phyloP scores from a whole-genome alignment of 2,113 vertebrate species.

The Plestiodon gilberti region DNA sequence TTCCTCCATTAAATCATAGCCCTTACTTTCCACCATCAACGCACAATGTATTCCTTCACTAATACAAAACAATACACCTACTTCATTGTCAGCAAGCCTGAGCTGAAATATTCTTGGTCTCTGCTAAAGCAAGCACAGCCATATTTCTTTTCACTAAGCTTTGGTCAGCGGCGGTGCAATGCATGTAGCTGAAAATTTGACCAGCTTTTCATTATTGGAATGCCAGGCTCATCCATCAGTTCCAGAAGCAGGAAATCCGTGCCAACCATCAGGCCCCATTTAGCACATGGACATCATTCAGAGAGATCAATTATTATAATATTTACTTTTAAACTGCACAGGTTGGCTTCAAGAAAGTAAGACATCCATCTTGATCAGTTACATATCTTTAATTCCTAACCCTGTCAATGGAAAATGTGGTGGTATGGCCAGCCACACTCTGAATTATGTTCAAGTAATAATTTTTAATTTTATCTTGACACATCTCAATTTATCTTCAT shows the following conservation, averaged over 20 bases:
- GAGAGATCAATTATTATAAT: constrained; percentile 74
- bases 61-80: constrained; percentile 31
- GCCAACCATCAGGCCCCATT: constrained; percentile 59
- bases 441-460: constrained; percentile 64
- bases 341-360: constrained; percentile 61
- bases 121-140: neutral
- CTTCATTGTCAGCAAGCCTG: constrained; percentile 27
- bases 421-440: constrained; percentile 40
- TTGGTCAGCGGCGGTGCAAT: constrained; percentile 32
- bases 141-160: constrained; percentile 32
- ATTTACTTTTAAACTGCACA: constrained; percentile 70
- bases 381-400: constrained; percentile 65
- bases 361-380: constrained; percentile 73
- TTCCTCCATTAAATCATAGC: constrained; percentile 34
- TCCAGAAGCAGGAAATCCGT: constrained; percentile 59
- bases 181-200: constrained; percentile 64
- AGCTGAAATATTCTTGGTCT: constrained; percentile 16
- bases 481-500: constrained; percentile 71
- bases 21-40: constrained; percentile 13
- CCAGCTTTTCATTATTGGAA: constrained; percentile 70
- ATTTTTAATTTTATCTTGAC: constrained; percentile 74
- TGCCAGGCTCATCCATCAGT: constrained; percentile 69
- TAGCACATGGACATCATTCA: constrained; percentile 66
- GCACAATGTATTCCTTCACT: constrained; percentile 34
- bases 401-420: constrained; percentile 57